Evolutionary conservation across 2,113 vertebrate species (phyloP), one percentile per base, ranked within the genome.

Genomic region (Bostrychus sinensis): DNA sequence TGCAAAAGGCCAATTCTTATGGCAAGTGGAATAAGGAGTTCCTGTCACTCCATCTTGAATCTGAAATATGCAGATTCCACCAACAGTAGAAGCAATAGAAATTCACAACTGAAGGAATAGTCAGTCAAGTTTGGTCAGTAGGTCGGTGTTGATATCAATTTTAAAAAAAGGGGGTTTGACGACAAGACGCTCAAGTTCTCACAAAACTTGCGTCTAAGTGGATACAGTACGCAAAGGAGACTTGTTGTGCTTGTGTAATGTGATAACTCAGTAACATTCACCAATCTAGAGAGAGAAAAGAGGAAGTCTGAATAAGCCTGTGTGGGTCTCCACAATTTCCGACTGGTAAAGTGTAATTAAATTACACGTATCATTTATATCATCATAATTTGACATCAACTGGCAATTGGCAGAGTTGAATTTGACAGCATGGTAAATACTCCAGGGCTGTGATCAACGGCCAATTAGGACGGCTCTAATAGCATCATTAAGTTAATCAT

Each of bases 381-480:
- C 22, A 46, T 62, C 70, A 72, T 72, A 67, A 70, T 67, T 56
- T 56, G 41, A 70, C 67, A 77, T 59, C 57, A 67, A 34, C 67
- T 75, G 60, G 63, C 43, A 61, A 50, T 56, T 9, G 12, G 41
- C 7, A 19, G 38, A 62, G 60, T 55, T 57, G 14, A 58, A 75
- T 28, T 36, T 45, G 58, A 75, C 61, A 64, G 43, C 25, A 23
- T 58, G 66, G 45, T 53, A 66, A 51, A 75, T 71, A 55, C 3
- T 48, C 48, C 36, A 22, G 59, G 32, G 48, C 32, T 57, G 34
- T 62, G 50, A 80, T 65, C 54, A 74, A 57, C 57, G 23, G 70
- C 45, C 67, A 75, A 65, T 71, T 61, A 71, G 20, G 36, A 54
- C 36, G 57, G 41, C 34, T 61, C 38, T 75, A 66, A 75, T 78